Evolutionary conservation across 2,113 vertebrate species (phyloP).

Genomic region (Myotis lucifugus): DNA sequence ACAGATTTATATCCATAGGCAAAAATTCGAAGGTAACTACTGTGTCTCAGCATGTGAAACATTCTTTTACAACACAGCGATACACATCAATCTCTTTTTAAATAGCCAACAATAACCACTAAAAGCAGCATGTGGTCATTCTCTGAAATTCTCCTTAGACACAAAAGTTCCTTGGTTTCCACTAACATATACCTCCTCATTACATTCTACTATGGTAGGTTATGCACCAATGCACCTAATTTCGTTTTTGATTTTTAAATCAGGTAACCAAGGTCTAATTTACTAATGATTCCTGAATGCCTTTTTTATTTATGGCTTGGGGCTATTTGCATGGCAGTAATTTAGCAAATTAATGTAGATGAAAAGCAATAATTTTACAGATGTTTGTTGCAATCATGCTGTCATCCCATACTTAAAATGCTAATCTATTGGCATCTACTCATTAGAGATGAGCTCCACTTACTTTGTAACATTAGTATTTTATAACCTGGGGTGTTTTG

Average conservation of each 20-base stretch:
- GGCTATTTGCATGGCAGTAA: constrained; percentile 76
- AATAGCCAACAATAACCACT: constrained; percentile 58
- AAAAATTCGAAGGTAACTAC: constrained; percentile 64
- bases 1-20: constrained; percentile 65
- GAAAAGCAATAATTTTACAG: constrained; percentile 75
- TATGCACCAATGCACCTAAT: constrained; percentile 72
- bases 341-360: constrained; percentile 76
- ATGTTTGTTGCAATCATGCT: constrained; percentile 61
- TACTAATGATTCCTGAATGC: constrained; percentile 65
- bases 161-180: constrained; percentile 19
- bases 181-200: constrained; percentile 73
- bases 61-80: constrained; percentile 62
- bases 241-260: constrained; percentile 58
- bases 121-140: constrained; percentile 63
- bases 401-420: constrained; percentile 74
- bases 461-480: constrained; percentile 59
- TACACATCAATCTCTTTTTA: constrained; percentile 72
- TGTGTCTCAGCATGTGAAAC: constrained; percentile 71
- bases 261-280: constrained; percentile 70
- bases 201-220: constrained; percentile 57
- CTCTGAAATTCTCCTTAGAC: constrained; percentile 55
- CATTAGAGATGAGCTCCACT: constrained; percentile 72
- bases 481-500: constrained; percentile 57
- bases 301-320: constrained; percentile 70
- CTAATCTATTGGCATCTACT: constrained; percentile 60